Evolutionary conservation across 1,140 invertebrate species (phyloP).

Genomic region (Lucilia sericata): DNA sequence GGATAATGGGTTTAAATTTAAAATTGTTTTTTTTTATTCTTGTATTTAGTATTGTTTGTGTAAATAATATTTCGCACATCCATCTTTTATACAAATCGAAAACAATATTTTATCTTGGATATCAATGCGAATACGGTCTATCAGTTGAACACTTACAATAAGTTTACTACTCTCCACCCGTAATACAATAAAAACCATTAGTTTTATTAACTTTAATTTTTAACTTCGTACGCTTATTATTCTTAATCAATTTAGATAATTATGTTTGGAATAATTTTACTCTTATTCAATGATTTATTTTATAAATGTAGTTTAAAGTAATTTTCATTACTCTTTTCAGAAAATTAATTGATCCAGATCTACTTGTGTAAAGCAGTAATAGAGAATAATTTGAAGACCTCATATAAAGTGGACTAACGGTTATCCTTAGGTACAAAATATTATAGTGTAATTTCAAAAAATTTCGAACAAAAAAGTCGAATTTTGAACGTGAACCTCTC

Average conservation of each 20-base stretch:
- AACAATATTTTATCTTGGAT: too few species aligned
- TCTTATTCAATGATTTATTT: background rate
- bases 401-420: too few species aligned
- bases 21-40: background rate
- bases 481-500: too few species aligned
- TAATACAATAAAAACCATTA: conserved; percentile 34
- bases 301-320: background rate
- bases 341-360: too few species aligned
- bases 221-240: background rate
- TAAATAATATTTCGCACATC: background rate
- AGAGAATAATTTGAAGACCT: too few species aligned
- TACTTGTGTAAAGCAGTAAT: too few species aligned
- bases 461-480: too few species aligned
- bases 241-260: background rate
- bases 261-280: background rate
- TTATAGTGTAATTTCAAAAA: too few species aligned
- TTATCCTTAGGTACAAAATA: too few species aligned
- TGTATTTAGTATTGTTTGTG: background rate
- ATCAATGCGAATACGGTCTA: too few species aligned
- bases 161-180: background rate
- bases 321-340: too few species aligned
- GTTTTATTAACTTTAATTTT: conserved; percentile 28
- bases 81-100: background rate
- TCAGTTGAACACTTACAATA: too few species aligned
- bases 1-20: background rate